These are phyloP conservation scores for Coturnix japonica DNA, from an alignment of 2,113 vertebrate genomes.

Conservation along the genomic window DNA sequence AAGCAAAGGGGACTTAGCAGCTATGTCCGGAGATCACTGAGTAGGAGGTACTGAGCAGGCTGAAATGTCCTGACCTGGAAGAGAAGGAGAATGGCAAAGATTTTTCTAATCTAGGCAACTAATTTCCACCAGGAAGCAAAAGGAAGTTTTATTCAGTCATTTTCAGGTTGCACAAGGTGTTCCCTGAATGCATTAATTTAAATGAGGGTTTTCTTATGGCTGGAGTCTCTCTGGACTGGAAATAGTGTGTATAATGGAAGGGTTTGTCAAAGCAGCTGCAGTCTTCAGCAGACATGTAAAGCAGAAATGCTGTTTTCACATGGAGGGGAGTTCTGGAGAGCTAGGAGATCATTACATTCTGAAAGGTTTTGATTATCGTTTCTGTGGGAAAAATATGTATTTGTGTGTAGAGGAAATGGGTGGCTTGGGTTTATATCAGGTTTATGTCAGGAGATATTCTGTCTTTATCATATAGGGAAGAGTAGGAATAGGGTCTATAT, in stretches of 20 bases:
- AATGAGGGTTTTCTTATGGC: background rate
- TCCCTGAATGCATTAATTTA: background rate
- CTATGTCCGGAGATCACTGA: background rate
- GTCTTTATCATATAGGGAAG: conserved; percentile 1
- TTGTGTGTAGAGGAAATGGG: background rate
- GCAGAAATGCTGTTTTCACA: background rate
- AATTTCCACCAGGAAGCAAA: background rate
- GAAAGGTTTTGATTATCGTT: background rate
- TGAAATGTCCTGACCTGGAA: background rate
- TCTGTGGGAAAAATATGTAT: background rate
- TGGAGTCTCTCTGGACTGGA: background rate
- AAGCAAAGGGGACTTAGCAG: background rate
- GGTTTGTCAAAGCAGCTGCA: background rate
- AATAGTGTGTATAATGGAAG: background rate
- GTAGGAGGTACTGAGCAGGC: background rate
- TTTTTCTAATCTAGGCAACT: background rate
- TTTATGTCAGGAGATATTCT: conserved; percentile 16
- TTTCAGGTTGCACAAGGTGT: background rate
- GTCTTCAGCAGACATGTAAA: background rate
- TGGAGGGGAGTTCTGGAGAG: background rate
- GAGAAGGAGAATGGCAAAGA: background rate
- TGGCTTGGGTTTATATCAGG: conserved; percentile 8
- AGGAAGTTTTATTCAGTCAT: background rate
- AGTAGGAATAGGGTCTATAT: background rate
- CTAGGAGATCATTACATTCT: background rate